Percentiles rank a stretch among this genome's conserved stretches.
Evolutionary conservation across 2,888 invertebrate genomes (phyloP).

Genomic region (Caenorhabditis auriculariae): DNA sequence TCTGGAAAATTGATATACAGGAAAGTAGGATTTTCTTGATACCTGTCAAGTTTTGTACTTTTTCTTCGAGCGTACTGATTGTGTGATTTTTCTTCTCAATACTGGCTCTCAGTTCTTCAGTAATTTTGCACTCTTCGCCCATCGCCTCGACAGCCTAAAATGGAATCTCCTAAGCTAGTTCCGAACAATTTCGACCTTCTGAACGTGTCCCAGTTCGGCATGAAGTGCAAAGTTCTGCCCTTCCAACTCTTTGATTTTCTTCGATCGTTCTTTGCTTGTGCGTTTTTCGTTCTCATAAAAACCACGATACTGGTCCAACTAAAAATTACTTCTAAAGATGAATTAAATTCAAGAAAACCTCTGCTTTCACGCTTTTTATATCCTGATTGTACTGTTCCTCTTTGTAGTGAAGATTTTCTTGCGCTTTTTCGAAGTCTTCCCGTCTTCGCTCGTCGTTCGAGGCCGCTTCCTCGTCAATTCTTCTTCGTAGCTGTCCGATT

Average conservation of each 20-base stretch:
- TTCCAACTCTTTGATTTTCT: constrained; percentile 54
- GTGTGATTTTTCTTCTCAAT: neutral
- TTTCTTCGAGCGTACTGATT: constrained; percentile 16
- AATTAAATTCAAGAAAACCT: constrained; percentile 4
- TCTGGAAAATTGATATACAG: no score
- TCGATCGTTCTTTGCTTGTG: constrained; percentile 10
- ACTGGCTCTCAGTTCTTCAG: constrained; percentile 8
- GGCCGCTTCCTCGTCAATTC: constrained; percentile 39
- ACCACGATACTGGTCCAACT: constrained; percentile 32
- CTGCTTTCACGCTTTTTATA: constrained; percentile 13
- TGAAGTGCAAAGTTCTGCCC: constrained; percentile 49
- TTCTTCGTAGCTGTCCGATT: constrained; percentile 28
- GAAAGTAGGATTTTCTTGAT: no score
- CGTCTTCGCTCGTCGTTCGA: constrained; percentile 38
- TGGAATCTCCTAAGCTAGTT: neutral
- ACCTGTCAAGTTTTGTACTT: constrained; percentile 23
- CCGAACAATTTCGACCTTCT: neutral
- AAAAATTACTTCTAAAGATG: neutral
- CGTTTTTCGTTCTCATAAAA: constrained; percentile 23
- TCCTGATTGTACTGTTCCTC: constrained; percentile 34
- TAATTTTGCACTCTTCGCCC: neutral
- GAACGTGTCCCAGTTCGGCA: constrained; percentile 36
- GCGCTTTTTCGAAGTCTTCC: constrained; percentile 31
- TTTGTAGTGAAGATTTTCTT: constrained; percentile 29
- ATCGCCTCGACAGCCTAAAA: neutral